Base-by-base conservation (phyloP, 2,888 invertebrate genomes). In the Trichopria drosophilae region DNA sequence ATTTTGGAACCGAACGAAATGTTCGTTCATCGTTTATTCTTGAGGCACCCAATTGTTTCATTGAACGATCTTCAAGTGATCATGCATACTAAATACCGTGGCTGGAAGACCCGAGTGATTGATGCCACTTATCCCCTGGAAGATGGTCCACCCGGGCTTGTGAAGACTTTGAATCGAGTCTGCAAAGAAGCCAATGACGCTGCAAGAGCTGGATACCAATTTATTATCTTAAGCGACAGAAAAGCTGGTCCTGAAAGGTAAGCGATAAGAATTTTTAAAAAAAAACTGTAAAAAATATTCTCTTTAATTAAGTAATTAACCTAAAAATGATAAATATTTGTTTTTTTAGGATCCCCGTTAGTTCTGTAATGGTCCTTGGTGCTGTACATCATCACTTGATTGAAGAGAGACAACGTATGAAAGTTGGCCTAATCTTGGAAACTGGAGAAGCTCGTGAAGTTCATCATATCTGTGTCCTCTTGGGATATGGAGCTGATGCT, bases 401-500 rank as follows among this genome's bases (percentile, higher is more conserved):
- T 66, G 93, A 94, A 73, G 90, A 92, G 22, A 84, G 97, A 26
- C 89, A 93, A 63, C 84, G 99, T 42, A 96, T 97, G 93, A 96
- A 95, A 75, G 91, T 95, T 16, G 97, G 94, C 26, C 79, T 99
- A 46, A 84, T 99, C 47, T 82, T 98, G 47, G 99, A 99, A 78
- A 94, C 96, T 0, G 99, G 90, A 2, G 98, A 99, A 77, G 95
- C 96, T 1, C 84, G 95, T 64, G 95, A 90, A 67, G 93, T 97
- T 1, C 98, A 98, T 72, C 97, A 99, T 70, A 87, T 97, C 77
- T 97, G 96, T 68, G 92, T 96, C 0, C 79, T 99, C 19, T 81
- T 99, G 24, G 98, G 92, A 64, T 99, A 94, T 74, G 98, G 99
- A 22, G 97, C 96, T 2, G 98, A 99, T 78, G 98, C 93, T 0